A percentile compares a stretch with the other conserved stretches of the same genome.
phyloP scores from a whole-genome alignment of 2,888 invertebrate species.

The Andrena camellia region DNA sequence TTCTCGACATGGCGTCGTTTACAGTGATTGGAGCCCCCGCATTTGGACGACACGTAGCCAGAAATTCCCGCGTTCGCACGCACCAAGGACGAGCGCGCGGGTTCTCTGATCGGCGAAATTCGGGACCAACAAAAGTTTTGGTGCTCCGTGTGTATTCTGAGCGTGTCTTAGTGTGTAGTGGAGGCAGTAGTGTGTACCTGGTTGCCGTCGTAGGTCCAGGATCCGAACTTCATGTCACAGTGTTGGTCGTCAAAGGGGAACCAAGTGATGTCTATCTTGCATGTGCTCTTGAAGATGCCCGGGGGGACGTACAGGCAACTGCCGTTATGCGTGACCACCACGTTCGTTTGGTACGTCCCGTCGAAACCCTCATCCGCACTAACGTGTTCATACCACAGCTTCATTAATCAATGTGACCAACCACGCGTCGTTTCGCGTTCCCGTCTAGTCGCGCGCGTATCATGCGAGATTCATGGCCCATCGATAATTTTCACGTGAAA shows the following conservation, averaged over 20 bases:
- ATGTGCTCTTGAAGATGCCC: constrained; percentile 99
- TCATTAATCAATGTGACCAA: constrained; percentile 68
- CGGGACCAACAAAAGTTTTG: constrained; percentile 47
- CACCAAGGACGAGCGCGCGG: constrained; percentile 11
- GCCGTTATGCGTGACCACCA: constrained; percentile 99
- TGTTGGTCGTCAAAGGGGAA: constrained; percentile 99
- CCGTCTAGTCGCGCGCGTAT: background rate
- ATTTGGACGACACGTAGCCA: background rate
- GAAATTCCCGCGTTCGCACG: background rate
- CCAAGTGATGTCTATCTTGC: constrained; percentile 99
- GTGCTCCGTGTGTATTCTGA: constrained; percentile 67
- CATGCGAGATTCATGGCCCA: background rate
- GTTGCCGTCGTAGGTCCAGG: constrained; percentile 99
- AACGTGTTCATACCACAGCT: constrained; percentile 80
- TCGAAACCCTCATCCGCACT: constrained; percentile 99
- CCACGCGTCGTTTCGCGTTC: constrained; percentile 50
- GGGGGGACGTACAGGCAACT: constrained; percentile 99
- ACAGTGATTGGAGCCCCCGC: background rate
- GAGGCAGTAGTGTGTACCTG: constrained; percentile 89
- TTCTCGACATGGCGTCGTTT: constrained; percentile 12
- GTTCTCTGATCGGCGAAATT: constrained; percentile 26
- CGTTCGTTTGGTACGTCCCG: constrained; percentile 99
- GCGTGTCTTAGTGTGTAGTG: constrained; percentile 75
- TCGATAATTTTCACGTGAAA: background rate
- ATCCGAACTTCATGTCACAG: constrained; percentile 99